Percentiles rank a stretch among this genome's conserved stretches.
Conservation (phyloP, 92 coral and sea anemone species). For the Ricordea florida region DNA sequence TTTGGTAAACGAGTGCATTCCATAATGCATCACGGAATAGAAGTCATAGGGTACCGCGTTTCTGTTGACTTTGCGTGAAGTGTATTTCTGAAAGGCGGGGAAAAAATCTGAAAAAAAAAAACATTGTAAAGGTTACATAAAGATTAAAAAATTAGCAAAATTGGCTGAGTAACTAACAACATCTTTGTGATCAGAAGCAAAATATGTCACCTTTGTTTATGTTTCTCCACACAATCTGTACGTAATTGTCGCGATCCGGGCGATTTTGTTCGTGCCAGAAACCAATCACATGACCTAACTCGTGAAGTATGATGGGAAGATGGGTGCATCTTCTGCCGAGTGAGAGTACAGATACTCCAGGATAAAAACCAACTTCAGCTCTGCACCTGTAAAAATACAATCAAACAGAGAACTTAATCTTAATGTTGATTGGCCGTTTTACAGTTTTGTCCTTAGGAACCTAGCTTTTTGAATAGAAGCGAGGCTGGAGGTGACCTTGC, state of each 20-base stretch:
- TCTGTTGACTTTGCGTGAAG: constrained; percentile 25
- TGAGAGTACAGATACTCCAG: neutral
- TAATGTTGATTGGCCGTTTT: no score
- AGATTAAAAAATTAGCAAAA: neutral
- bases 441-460: no score
- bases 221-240: neutral
- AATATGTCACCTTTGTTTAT: no score
- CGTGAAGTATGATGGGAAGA: neutral
- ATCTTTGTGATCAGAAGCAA: no score
- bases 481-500: no score
- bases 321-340: neutral
- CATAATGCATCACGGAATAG: constrained; percentile 73
- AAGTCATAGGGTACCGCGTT: constrained; percentile 59
- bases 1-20: constrained; percentile 48
- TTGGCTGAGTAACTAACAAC: no score
- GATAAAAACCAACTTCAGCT: neutral
- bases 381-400: neutral
- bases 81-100: constrained; percentile 60
- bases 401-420: neutral
- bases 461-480: no score
- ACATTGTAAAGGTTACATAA: no score
- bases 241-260: neutral
- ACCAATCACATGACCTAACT: neutral
- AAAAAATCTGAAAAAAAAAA: constrained; percentile 13
- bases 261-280: neutral